Evolutionary conservation across 1,140 invertebrate species (phyloP).

Genomic region (Drosophila chauvacae): DNA sequence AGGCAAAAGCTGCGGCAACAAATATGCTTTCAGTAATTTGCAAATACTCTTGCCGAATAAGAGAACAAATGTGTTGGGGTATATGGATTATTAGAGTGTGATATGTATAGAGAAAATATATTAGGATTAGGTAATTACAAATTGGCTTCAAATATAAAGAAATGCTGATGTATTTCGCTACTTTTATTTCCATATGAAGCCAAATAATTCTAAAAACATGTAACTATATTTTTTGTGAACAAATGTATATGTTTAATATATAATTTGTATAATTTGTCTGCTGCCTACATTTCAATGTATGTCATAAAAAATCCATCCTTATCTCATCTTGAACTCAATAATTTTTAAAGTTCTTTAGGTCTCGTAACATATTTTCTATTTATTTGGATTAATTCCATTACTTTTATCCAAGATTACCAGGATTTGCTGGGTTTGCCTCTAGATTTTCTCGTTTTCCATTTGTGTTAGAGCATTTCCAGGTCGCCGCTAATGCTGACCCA

Average conservation of each 20-base stretch:
- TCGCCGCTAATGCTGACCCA: slow-evolving; percentile 15
- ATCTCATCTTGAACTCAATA: neutral
- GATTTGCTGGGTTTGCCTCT: neutral
- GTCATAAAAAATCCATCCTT: neutral
- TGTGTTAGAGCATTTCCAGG: slow-evolving; percentile 24
- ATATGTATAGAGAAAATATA: neutral
- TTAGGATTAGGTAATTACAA: neutral
- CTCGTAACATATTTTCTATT: neutral
- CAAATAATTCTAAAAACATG: neutral
- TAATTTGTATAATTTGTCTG: neutral
- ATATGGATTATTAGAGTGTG: neutral
- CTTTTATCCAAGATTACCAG: too few relatives aligned
- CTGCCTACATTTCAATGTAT: neutral
- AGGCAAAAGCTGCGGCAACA: slow-evolving; percentile 10
- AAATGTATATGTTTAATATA: neutral
- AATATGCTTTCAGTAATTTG: slow-evolving; percentile 55
- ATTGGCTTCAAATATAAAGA: neutral
- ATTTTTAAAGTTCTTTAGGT: neutral
- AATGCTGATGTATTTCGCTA: neutral
- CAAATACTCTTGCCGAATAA: slow-evolving; percentile 44
- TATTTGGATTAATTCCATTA: neutral
- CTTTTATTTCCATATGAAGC: too few relatives aligned
- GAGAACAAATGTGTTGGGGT: neutral
- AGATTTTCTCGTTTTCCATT: neutral
- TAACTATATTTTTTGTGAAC: neutral